Evolutionary conservation across 2,113 vertebrate genomes (phyloP), one percentile per base, ranked within the genome.

Genomic region (Triplophysa siluroides): DNA sequence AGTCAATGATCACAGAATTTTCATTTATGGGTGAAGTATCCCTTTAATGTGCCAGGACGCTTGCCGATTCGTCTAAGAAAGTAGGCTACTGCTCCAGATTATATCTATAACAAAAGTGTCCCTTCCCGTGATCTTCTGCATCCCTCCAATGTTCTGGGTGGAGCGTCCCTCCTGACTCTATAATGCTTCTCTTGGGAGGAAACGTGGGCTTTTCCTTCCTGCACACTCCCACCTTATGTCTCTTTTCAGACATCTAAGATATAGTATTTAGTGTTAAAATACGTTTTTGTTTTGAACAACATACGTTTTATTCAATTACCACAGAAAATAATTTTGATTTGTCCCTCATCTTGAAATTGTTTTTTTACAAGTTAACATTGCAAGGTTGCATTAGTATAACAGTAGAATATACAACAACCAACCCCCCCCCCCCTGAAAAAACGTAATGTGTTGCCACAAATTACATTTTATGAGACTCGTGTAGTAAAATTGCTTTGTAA

Each of bases 191-290:
- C 82, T 29, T 1, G 85, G 70, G 83, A 89, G 88, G 87, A 90
- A 89, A 81, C 85, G 67, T 74, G 61, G 62, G 84, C 76, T 26
- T 86, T 86, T 88, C 86, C 88, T 87, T 86, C 88, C 79, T 82
- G 83, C n/a, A 29, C 5, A 26, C 73, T 81, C 45, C 16, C 4
- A 47, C 50, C 16, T 29, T 67, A 23, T 16, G 4, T 11, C 38
- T 70, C 16, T 0, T 21, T 21, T 58, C 23, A 10, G 13, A 24
- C 11, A 19, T 33, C 18, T n/a, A 21, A 21, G 8, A 58, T 58
- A 2, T 8, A 58, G 7, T n/a, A 9, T n/a, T 58, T 1, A 58
- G 8, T 21, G 19, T 9, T 21, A 21, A 21, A 58, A 3, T 19
- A n/a, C 0, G 29, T 33, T 5, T 33, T n/a, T 58, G 19, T 58